Percentiles rank a stretch among this genome's conserved stretches.
Evolutionary conservation across 2,888 invertebrate species (phyloP).

Genomic region (Tenthredo mesomela): DNA sequence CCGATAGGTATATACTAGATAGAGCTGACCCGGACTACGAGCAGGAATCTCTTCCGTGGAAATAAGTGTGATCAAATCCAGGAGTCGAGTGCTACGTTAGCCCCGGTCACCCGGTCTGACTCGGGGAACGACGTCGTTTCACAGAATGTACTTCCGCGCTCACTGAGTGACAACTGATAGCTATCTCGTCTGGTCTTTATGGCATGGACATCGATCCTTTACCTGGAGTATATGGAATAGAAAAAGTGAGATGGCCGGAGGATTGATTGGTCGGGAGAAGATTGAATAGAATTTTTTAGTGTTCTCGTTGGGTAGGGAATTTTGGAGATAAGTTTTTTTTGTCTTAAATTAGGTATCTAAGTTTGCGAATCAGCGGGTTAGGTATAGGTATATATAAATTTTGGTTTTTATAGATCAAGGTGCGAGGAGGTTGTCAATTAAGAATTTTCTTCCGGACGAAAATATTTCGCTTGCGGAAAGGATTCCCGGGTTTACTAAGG

Average conservation of each 20-base stretch:
- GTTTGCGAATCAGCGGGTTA: neutral
- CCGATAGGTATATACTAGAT: neutral
- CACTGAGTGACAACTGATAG: slow-evolving; percentile 51
- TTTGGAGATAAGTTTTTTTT: neutral
- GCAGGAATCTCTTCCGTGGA: slow-evolving; percentile 28
- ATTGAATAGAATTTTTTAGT: slow-evolving; percentile 1
- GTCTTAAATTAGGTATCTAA: too few relatives aligned
- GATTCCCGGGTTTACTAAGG: slow-evolving; percentile 58
- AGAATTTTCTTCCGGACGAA: slow-evolving; percentile 62
- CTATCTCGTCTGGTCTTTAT: slow-evolving; percentile 33
- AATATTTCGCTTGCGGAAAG: slow-evolving; percentile 66
- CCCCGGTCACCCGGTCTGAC: slow-evolving; percentile 29
- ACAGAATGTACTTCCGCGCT: slow-evolving; percentile 33
- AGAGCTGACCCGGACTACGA: neutral
- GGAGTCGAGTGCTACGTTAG: slow-evolving; percentile 43
- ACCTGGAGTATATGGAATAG: slow-evolving; percentile 3
- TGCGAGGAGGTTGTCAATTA: slow-evolving; percentile 63
- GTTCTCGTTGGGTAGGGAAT: neutral
- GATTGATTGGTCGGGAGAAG: slow-evolving; percentile 2
- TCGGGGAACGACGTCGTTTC: slow-evolving; percentile 33
- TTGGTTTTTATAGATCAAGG: neutral
- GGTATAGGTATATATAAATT: neutral
- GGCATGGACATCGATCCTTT: slow-evolving; percentile 31
- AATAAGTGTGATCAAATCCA: slow-evolving; percentile 52
- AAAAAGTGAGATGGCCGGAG: neutral